These are phyloP conservation scores for Heterohyrax brucei DNA, from an alignment of 2,797 vertebrate species.

Conservation along the genomic window DNA sequence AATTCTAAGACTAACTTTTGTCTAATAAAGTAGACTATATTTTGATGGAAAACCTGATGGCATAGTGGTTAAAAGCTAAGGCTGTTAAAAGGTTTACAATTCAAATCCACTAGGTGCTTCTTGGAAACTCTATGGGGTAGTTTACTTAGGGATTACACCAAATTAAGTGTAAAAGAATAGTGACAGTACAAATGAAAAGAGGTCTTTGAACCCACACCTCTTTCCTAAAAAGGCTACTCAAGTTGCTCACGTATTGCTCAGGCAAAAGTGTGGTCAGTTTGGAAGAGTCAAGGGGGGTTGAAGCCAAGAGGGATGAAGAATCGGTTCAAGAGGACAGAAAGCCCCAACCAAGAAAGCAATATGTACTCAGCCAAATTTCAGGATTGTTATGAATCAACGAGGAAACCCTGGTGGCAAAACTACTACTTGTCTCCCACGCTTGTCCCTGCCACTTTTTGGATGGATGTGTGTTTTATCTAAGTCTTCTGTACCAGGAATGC, in stretches of 20 bases:
- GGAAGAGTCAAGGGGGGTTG: background rate
- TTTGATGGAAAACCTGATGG: background rate
- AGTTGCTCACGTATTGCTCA: background rate
- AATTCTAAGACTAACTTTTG: background rate
- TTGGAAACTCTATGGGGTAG: background rate
- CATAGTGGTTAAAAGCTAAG: no score
- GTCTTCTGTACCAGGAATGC: background rate
- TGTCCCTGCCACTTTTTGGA: background rate
- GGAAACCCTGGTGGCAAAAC: background rate
- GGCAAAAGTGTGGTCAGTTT: background rate
- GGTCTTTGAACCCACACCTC: background rate
- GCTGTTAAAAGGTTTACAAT: no score
- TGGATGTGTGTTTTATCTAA: background rate
- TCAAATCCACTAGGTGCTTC: no score
- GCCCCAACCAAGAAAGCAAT: background rate
- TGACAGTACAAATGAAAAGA: background rate
- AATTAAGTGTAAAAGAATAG: background rate
- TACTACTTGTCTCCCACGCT: background rate
- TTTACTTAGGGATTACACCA: background rate
- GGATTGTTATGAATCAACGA: background rate
- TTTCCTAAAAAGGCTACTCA: background rate
- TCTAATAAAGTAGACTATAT: background rate
- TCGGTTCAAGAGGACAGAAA: background rate
- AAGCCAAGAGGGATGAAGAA: background rate
- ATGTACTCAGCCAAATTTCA: background rate